Percentiles rank a stretch among this genome's conserved stretches.
phyloP scores from a whole-genome alignment of 2,113 vertebrate genomes.

The Callocephalon fimbriatum region DNA sequence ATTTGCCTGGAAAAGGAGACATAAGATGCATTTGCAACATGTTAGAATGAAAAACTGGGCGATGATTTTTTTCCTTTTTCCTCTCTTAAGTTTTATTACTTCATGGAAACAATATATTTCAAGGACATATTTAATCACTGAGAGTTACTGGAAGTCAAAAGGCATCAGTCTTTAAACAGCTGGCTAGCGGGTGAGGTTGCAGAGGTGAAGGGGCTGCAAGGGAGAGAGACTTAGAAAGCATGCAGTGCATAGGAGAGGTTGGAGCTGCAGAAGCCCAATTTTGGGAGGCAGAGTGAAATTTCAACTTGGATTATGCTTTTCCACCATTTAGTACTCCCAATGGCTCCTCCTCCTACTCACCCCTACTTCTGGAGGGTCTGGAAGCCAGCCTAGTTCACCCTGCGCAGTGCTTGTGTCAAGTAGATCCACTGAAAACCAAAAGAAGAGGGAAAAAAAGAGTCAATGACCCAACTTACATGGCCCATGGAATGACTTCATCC shows the following conservation, averaged over 20 bases:
- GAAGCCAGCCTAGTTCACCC: slow-evolving; percentile 80
- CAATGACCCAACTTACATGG: background rate
- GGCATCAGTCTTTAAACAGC: background rate
- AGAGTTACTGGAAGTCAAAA: background rate
- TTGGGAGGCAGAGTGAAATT: background rate
- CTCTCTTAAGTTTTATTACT: background rate
- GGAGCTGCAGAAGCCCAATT: background rate
- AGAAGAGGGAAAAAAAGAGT: background rate
- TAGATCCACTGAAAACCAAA: slow-evolving; percentile 72
- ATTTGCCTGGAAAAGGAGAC: background rate
- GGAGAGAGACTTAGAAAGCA: background rate
- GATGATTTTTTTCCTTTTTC: background rate
- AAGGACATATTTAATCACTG: background rate
- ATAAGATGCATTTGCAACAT: background rate
- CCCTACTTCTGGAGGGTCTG: slow-evolving; percentile 79
- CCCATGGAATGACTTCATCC: background rate
- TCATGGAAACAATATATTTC: background rate
- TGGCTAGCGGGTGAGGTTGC: background rate
- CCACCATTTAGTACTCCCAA: background rate
- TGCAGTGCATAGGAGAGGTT: background rate
- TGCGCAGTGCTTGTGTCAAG: slow-evolving; percentile 78
- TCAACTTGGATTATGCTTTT: background rate
- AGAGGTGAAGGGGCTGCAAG: background rate
- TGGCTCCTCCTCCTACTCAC: slow-evolving; percentile 68
- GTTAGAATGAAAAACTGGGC: background rate